These are phyloP conservation scores for Meleagris gallopavo DNA, from an alignment of 2,113 vertebrate genomes.

Conservation along the genomic window DNA sequence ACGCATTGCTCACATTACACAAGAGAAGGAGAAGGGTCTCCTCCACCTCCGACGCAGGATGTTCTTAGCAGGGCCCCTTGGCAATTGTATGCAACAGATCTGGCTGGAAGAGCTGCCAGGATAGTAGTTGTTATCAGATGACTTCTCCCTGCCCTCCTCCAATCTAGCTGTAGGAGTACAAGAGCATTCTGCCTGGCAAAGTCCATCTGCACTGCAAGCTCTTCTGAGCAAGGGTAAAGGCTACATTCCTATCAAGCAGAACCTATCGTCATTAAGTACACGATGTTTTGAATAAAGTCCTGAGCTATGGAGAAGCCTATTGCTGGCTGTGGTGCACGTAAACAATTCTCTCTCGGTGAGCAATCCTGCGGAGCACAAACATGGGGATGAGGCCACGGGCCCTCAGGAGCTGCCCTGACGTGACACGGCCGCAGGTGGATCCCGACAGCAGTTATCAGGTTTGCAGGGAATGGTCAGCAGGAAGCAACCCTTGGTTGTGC, in stretches of 20 bases:
- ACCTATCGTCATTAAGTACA: slow-evolving; percentile 3
- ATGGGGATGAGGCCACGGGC: rapidly evolving
- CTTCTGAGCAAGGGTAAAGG: slow-evolving; percentile 54
- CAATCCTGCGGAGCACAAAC: not conserved
- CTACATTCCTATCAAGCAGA: slow-evolving; percentile 37
- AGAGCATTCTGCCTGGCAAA: slow-evolving; percentile 49
- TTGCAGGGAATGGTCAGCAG: rapidly evolving
- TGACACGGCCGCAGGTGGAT: not conserved
- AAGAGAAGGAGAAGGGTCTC: not conserved
- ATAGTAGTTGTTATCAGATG: slow-evolving; percentile 54
- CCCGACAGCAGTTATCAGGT: not conserved
- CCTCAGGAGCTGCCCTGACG: not conserved
- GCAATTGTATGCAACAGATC: not conserved
- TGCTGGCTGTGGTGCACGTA: rapidly evolving
- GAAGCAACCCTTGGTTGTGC: not conserved
- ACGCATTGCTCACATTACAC: not conserved
- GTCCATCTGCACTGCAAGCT: slow-evolving; percentile 41
- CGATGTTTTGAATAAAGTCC: slow-evolving; percentile 27
- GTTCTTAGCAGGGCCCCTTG: slow-evolving; percentile 9
- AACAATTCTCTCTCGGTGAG: not conserved
- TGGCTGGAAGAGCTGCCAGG: not conserved
- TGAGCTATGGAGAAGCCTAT: not conserved
- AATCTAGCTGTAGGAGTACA: not conserved
- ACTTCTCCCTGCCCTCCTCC: slow-evolving; percentile 59
- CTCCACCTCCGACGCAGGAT: not conserved